Percentiles rank a stretch among this genome's conserved stretches.
Evolutionary conservation across 2,888 invertebrate genomes (phyloP).

Genomic region (Rhodophaea formosa): DNA sequence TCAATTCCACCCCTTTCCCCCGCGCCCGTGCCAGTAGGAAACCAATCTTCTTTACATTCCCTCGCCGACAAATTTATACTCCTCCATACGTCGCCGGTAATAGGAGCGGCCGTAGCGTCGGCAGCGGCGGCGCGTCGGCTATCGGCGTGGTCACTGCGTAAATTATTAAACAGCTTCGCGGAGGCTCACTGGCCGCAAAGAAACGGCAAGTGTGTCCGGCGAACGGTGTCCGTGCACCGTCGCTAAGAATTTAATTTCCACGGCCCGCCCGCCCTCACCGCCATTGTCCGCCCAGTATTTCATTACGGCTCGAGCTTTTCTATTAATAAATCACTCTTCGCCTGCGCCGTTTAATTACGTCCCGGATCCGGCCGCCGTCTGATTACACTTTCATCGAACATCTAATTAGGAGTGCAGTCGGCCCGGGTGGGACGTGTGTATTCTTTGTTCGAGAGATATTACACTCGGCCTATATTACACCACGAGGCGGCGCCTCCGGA

Average conservation of each 20-base stretch:
- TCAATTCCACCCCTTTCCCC: constrained; percentile 75
- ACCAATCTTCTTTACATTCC: constrained; percentile 79
- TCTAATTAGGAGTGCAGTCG: constrained; percentile 79
- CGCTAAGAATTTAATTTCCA: constrained; percentile 79
- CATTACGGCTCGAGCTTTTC: constrained; percentile 80
- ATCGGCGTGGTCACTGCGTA: constrained; percentile 45
- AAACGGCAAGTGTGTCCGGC: constrained; percentile 55
- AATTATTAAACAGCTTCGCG: constrained; percentile 62
- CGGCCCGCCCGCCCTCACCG: constrained; percentile 67
- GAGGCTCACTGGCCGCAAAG: constrained; percentile 56
- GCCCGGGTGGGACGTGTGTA: constrained; percentile 61
- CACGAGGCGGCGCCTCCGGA: constrained; percentile 51
- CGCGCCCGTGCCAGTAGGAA: constrained; percentile 66
- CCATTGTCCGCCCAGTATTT: constrained; percentile 81
- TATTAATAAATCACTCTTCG: constrained; percentile 82
- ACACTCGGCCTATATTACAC: constrained; percentile 65
- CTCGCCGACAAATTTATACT: constrained; percentile 78
- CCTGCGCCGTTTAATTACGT: constrained; percentile 79
- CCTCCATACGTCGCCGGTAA: constrained; percentile 69
- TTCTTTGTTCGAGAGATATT: constrained; percentile 73
- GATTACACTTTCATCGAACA: constrained; percentile 81
- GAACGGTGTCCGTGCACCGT: constrained; percentile 52
- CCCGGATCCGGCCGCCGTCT: constrained; percentile 76
- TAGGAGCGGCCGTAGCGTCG: constrained; percentile 43
- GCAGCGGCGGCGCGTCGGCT: constrained; percentile 28